phyloP scores from a whole-genome alignment of 2,888 invertebrate species.

The Lissocephala sabroskyi region DNA sequence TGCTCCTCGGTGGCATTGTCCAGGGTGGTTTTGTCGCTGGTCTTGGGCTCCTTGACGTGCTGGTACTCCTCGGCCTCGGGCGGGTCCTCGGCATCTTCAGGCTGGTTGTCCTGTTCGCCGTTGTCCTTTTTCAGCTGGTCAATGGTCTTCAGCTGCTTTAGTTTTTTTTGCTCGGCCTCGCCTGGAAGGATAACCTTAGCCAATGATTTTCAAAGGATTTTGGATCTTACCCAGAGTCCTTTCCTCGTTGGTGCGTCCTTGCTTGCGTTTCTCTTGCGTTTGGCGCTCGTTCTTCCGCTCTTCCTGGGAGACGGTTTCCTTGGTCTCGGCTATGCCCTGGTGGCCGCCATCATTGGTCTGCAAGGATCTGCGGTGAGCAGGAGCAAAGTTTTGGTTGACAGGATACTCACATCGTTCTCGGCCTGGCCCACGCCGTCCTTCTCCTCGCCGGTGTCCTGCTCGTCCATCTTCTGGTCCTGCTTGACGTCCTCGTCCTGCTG shows the following conservation, averaged over 20 bases:
- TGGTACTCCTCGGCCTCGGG: slow-evolving; percentile 81
- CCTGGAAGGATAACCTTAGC: slow-evolving; percentile 50
- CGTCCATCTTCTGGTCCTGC: slow-evolving; percentile 73
- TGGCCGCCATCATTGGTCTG: slow-evolving; percentile 77
- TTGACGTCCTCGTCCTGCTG: slow-evolving; percentile 70
- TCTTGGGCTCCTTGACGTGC: slow-evolving; percentile 86
- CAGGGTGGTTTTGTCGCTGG: slow-evolving; percentile 80
- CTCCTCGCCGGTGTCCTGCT: slow-evolving; percentile 75
- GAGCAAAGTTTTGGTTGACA: no score
- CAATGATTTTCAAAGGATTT: no score
- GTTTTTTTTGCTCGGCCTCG: slow-evolving; percentile 67
- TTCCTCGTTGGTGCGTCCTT: slow-evolving; percentile 83
- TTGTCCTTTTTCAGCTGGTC: slow-evolving; percentile 72
- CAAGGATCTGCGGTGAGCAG: no score
- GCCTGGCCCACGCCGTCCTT: slow-evolving; percentile 82
- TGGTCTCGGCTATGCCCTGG: slow-evolving; percentile 74
- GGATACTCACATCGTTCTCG: slow-evolving; percentile 76
- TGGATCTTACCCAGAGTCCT: slow-evolving; percentile 77
- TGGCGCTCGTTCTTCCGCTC: slow-evolving; percentile 69
- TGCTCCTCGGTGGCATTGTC: slow-evolving; percentile 90
- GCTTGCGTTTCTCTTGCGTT: slow-evolving; percentile 78
- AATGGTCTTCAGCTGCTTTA: slow-evolving; percentile 74
- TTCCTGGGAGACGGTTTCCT: slow-evolving; percentile 70
- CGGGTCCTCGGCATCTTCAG: slow-evolving; percentile 72
- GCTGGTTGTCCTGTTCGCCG: slow-evolving; percentile 62